Conservation (phyloP, 2,888 invertebrate species). For the Campaea margaritaria region DNA sequence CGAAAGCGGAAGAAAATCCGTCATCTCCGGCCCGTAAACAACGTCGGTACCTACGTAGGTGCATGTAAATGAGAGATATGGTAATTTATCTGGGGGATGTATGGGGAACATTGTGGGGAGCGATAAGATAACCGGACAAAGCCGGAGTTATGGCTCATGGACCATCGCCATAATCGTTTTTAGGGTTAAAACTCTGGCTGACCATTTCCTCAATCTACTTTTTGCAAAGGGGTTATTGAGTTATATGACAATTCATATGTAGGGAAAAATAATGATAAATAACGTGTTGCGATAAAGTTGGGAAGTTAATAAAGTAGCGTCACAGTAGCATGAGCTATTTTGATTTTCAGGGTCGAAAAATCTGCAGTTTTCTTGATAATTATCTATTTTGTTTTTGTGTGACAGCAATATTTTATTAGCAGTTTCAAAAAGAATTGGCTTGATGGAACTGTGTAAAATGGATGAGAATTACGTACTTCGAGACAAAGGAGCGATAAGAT, state of each 20-base stretch:
- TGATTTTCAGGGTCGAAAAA: too few species aligned
- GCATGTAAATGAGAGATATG: conserved; percentile 82
- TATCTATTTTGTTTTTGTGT: too few species aligned
- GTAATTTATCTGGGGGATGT: conserved; percentile 74
- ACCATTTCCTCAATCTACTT: conserved; percentile 14
- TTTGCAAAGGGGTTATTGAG: not conserved
- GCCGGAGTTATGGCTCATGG: conserved; percentile 71
- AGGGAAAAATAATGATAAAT: not conserved
- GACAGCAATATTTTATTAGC: too few species aligned
- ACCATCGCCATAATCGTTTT: conserved; percentile 37
- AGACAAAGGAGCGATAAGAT: conserved; percentile 11
- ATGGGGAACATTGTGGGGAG: conserved; percentile 52
- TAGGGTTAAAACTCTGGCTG: conserved; percentile 26
- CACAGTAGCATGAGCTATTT: too few species aligned
- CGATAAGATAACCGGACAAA: conserved; percentile 70
- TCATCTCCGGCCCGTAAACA: conserved; percentile 81
- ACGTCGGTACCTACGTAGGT: conserved; percentile 66
- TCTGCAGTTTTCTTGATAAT: too few species aligned
- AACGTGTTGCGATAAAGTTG: not conserved
- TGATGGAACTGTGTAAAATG: not conserved
- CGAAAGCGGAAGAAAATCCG: conserved; percentile 82
- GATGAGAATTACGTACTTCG: not conserved
- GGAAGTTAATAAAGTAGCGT: not conserved
- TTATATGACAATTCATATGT: not conserved
- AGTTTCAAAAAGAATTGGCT: too few species aligned